phyloP scores from a whole-genome alignment of 2,797 vertebrate genomes.

The Pygocentrus nattereri region DNA sequence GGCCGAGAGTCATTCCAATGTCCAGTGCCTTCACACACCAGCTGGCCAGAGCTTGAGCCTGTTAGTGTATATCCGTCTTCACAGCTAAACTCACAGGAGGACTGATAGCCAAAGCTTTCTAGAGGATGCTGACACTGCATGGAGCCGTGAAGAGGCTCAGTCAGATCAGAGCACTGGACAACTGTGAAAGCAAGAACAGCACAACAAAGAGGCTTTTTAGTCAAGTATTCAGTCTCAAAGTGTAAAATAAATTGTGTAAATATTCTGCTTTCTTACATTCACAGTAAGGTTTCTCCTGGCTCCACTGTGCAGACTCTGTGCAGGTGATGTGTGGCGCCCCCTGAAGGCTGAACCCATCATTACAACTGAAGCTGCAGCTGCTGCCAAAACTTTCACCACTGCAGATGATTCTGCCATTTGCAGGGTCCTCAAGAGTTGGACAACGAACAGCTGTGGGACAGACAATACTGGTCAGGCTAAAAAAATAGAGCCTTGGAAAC shows the following conservation, averaged over 20 bases:
- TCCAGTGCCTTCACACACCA: too few species aligned
- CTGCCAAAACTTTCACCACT: too few species aligned
- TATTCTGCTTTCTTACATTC: slow-evolving; percentile 70
- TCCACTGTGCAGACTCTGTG: slow-evolving; percentile 77
- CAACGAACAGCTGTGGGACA: too few species aligned
- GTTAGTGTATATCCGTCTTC: slow-evolving; percentile 68
- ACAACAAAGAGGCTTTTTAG: background rate
- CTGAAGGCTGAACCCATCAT: slow-evolving; percentile 65
- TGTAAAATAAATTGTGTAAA: background rate
- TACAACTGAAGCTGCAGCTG: too few species aligned
- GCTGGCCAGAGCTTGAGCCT: slow-evolving; percentile 54
- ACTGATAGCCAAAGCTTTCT: slow-evolving; percentile 67
- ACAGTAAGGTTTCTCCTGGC: slow-evolving; percentile 74
- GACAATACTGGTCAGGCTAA: too few species aligned
- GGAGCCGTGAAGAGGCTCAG: slow-evolving; percentile 51
- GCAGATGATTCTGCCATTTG: too few species aligned
- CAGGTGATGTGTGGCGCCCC: slow-evolving; percentile 71
- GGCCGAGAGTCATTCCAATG: too few species aligned
- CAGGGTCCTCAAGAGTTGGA: too few species aligned
- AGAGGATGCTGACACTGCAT: slow-evolving; percentile 64
- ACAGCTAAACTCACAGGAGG: slow-evolving; percentile 72
- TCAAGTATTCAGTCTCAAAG: background rate
- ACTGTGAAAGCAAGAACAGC: slow-evolving; percentile 69
- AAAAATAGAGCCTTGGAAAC: too few species aligned
- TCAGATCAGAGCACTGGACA: slow-evolving; percentile 67